Percentiles rank a stretch among this genome's conserved stretches.
Evolutionary conservation across 2,113 vertebrate species (phyloP).

Genomic region (Gallinago jamesoni): DNA sequence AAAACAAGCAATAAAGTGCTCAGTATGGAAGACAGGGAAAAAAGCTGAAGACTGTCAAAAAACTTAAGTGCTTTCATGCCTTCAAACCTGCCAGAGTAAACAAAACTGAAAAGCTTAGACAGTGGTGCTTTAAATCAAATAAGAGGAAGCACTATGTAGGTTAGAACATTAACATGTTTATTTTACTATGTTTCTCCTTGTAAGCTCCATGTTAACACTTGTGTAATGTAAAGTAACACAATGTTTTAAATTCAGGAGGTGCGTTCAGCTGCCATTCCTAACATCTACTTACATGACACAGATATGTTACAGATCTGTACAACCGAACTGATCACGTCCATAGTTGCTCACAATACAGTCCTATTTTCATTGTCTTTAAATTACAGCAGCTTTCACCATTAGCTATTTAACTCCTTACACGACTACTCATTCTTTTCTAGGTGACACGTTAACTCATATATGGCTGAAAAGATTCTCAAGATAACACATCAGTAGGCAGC

Average conservation of each 20-base stretch:
- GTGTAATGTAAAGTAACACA: background rate
- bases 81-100: background rate
- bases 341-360: background rate
- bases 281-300: background rate
- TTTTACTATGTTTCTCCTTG: background rate
- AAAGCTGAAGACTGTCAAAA: background rate
- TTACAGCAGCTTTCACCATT: background rate
- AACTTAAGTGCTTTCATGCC: background rate
- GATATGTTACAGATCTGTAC: background rate
- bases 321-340: background rate
- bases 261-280: background rate
- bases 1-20: background rate
- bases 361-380: background rate
- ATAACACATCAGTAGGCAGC: background rate
- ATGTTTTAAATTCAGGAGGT: background rate
- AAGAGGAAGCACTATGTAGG: background rate
- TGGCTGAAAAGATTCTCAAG: background rate
- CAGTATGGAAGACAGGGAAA: background rate
- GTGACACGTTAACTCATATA: background rate
- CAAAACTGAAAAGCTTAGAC: background rate
- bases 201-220: background rate
- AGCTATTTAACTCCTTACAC: background rate
- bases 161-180: background rate
- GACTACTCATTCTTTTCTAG: background rate
- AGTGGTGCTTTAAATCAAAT: background rate